These are phyloP conservation scores for Sturnira hondurensis DNA, from an alignment of 2,113 vertebrate genomes.

Conservation along the genomic window DNA sequence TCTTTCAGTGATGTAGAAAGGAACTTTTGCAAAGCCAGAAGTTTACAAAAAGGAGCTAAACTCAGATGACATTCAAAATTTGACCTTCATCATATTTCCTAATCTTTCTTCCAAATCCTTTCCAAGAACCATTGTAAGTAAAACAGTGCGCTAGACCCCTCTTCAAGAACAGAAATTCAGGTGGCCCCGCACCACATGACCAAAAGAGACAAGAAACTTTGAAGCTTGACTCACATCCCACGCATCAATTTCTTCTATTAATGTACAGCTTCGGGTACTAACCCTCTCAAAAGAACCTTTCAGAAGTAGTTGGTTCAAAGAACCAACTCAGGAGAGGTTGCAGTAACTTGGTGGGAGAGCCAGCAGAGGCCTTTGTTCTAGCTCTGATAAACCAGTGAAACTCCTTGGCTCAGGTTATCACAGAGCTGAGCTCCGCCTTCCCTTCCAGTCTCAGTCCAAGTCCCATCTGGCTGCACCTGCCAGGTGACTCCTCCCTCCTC, in stretches of 20 bases:
- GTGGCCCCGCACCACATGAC: too few species aligned
- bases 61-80: not conserved
- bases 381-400: not conserved
- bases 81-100: not conserved
- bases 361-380: not conserved
- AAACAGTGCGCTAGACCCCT: not conserved
- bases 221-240: not conserved
- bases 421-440: not conserved
- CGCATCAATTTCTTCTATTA: not conserved
- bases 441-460: not conserved
- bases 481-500: not conserved
- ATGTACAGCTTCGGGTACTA: not conserved
- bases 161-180: not conserved
- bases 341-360: fast-evolving
- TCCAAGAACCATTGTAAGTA: not conserved
- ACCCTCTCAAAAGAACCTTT: not conserved
- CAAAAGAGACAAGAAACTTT: not conserved
- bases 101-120: slow-evolving; percentile 3
- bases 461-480: not conserved
- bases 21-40: not conserved
- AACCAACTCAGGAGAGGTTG: not conserved
- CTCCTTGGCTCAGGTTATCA: not conserved
- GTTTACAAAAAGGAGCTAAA: not conserved
- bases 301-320: too few species aligned
- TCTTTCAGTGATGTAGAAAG: not conserved